Evolutionary conservation across 1,140 invertebrate species (phyloP), one percentile per base, ranked within the genome.

Genomic region (Bacillus rossius): DNA sequence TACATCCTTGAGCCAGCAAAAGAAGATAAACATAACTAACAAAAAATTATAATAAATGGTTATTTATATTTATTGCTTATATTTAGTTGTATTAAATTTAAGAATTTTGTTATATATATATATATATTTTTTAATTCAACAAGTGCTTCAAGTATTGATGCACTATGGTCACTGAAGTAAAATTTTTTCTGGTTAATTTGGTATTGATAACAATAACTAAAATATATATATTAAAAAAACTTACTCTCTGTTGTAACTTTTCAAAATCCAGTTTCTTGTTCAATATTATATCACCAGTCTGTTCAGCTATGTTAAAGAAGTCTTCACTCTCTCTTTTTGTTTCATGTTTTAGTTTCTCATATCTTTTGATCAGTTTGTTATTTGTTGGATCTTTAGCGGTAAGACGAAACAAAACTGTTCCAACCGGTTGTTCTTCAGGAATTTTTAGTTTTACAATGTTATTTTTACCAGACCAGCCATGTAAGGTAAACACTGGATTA

Each of bases 261-360:
- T 92, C 89, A 65, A 88, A 92, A 72, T 92, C 89, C 4, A 91
- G 65, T 26, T 84, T 77, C 60, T 82, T 84, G 37, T 82, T 88
- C 1, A 91, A 65, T 7, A 87, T 82, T 0, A 92, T 78, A 64
- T 86, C 85, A 0, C 87, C 86, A 56, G 62, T 83, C 73, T 50
- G 51, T 10, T 64, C 53, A 16, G 65, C 65, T 16, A 68, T 65
- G 29, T 68, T 69, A 1, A 73, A 57, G 71, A 75, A 13, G 67
- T 68, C 75, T 17, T 73, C 64, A 0, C 74, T 69, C 1, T 72
- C 71, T 0, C 37, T 22, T 17, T 58, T 7, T 8, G 14, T 50
- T 16, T 48, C 45, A 10, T 37, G 20, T 40, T 38, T 16, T 8
- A 59, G 48, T 2, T 82, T 62, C 66, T 85, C 83, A 43, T 84